Base-by-base conservation (phyloP, 2,888 invertebrate genomes). In the Thecophora atra region DNA sequence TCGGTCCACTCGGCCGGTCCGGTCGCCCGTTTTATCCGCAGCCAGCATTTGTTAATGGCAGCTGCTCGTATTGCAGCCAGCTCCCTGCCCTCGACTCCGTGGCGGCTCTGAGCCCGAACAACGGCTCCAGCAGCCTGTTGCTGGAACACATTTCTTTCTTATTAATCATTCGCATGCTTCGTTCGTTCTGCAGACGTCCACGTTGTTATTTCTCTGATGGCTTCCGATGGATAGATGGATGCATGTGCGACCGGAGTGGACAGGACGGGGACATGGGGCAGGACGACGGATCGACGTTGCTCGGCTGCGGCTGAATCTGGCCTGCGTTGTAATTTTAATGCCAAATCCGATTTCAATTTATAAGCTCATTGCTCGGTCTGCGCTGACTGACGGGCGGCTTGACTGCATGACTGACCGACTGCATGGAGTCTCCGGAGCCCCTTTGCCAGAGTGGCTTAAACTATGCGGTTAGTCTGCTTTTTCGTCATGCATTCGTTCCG, bases 311-410 rank as follows among this genome's bases (percentile, higher is more conserved):
- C 56, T 58, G 66, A n/a, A 52, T 37, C 51, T 66, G 26, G 65
- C 15, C 60, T 67, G 60, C 62, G 47, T 67, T 67, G 67, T 67
- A 72, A 72, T 72, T 72, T 72, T 72, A 62, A 72, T 72, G 64
- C 68, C 72, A 72, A 72, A 72, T 72, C 72, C 69, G 72, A 72
- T 70, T 72, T 72, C 58, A 72, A 72, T 72, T 72, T 72, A 72
- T 72, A 70, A 72, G 72, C 69, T 72, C 52, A 52, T 72, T 68
- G 63, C 72, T 52, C 11, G 52, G 21, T 17, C 56, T 7, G n/a
- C 26, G 21, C 7, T 21, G 51, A 44, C 44, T 52, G 47, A n/a
- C 24, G 24, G 37, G 7, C 58, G 7, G 58, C 58, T 44, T 58
- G 68, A 60, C 8, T 30, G 15, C 52, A 54, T 44, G 24, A 15